Conservation (phyloP, 2,113 vertebrate species). For the Dipodomys stephensi region DNA sequence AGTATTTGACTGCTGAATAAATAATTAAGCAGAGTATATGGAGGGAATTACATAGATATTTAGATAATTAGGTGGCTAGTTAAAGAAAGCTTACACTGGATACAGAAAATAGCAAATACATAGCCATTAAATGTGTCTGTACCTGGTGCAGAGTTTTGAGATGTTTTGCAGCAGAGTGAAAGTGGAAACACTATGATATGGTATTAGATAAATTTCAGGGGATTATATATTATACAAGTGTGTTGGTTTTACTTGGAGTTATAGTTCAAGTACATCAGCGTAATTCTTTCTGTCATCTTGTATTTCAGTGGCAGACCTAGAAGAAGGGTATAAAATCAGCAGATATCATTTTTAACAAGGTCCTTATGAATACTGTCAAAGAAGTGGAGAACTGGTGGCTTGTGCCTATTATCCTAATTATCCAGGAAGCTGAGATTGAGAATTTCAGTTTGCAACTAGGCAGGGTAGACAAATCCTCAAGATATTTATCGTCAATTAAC, state of each 20-base stretch:
- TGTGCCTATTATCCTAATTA: no score
- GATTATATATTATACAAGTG: neutral
- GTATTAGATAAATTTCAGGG: neutral
- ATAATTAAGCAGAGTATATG: neutral
- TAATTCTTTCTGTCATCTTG: neutral
- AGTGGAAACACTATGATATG: neutral
- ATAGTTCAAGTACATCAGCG: neutral
- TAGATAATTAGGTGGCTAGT: neutral
- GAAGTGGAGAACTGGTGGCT: neutral
- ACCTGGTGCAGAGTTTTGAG: neutral
- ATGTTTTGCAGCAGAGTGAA: neutral
- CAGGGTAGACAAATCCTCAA: no score
- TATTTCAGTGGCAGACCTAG: neutral
- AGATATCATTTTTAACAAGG: neutral
- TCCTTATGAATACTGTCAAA: neutral
- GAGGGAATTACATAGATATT: neutral
- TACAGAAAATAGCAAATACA: neutral
- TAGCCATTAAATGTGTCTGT: neutral
- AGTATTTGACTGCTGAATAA: neutral
- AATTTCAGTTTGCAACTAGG: no score
- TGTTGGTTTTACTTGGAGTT: neutral
- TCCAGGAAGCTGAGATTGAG: no score
- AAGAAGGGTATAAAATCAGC: neutral
- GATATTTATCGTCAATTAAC: no score
- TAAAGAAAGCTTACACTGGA: neutral